Evolutionary conservation across 2,888 invertebrate genomes (phyloP).

Genomic region (Drosophila nigritarsus): DNA sequence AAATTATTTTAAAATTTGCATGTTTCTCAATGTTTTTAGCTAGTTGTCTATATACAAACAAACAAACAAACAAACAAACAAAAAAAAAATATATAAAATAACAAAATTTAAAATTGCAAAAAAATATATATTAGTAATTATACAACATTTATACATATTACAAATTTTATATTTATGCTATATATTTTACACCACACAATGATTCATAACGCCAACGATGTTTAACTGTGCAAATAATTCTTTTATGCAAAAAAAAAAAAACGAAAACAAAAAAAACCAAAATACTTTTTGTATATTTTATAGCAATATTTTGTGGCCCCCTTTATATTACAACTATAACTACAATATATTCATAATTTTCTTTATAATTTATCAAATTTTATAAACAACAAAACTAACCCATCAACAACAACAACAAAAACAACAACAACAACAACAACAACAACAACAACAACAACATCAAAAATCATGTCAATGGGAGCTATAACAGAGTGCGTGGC

Average conservation of each 20-base stretch:
- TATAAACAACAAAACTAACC: conserved; percentile 39
- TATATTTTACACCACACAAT: conserved; percentile 48
- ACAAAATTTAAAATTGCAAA: conserved; percentile 50
- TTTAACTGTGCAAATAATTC: conserved; percentile 61
- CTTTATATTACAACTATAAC: conserved; percentile 65
- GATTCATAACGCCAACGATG: conserved; percentile 40
- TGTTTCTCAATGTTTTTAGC: conserved; percentile 85
- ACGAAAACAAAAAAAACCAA: conserved; percentile 31
- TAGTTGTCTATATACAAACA: conserved; percentile 69
- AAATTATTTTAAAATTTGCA: conserved; percentile 81
- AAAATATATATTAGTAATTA: conserved; percentile 48
- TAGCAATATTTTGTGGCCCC: conserved; percentile 66
- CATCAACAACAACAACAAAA: conserved; percentile 27
- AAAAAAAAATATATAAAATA: conserved; percentile 41
- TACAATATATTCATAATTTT: conserved; percentile 56
- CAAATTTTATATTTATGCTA: conserved; percentile 63
- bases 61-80: conserved; percentile 51
- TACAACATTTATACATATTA: conserved; percentile 55
- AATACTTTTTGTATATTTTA: conserved; percentile 65
- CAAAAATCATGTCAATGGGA: conserved; percentile 11
- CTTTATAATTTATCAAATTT: conserved; percentile 55
- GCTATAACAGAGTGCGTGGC: conserved; percentile 35
- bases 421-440: conserved; percentile 6
- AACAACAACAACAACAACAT: conserved; percentile 24
- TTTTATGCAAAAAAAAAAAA: not conserved